Evolutionary conservation across 37 sponge, comb jelly and placozoan species (phyloP).

Genomic region (Diacarnus erythraeanus): DNA sequence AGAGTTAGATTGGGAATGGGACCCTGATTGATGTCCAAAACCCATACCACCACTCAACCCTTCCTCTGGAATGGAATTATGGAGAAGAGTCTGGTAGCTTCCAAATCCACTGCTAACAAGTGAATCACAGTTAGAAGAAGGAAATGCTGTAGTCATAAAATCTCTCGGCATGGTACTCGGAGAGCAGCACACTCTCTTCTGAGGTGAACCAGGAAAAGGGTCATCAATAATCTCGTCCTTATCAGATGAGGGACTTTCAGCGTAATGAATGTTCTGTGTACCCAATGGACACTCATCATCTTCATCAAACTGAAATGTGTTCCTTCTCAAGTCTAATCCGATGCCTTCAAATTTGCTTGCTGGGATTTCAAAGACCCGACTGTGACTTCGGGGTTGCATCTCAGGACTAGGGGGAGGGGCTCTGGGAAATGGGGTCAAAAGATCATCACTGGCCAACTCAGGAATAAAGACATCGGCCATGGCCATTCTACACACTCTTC

Average conservation of each 20-base stretch:
- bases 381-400: conserved; percentile 13
- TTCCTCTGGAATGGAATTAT: background rate
- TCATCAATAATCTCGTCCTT: background rate
- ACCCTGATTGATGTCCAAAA: background rate
- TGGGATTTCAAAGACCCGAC: conserved; percentile 15
- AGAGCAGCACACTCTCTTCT: conserved; percentile 8
- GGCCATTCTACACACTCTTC: conserved; percentile 6
- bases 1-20: conserved; percentile 14
- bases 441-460: conserved; percentile 5
- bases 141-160: background rate
- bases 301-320: background rate
- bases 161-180: conserved; percentile 4
- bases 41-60: background rate
- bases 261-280: background rate
- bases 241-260: background rate
- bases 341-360: conserved; percentile 20
- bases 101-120: background rate
- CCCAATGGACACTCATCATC: background rate
- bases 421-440: background rate
- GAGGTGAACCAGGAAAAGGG: conserved; percentile 1
- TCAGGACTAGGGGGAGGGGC: conserved; percentile 67
- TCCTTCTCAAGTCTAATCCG: conserved; percentile 9
- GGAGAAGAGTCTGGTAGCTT: background rate
- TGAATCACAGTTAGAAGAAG: background rate
- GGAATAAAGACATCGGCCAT: conserved; percentile 39